These are phyloP conservation scores for Gallinago stenura DNA, from an alignment of 2,797 vertebrate genomes.

Conservation along the genomic window DNA sequence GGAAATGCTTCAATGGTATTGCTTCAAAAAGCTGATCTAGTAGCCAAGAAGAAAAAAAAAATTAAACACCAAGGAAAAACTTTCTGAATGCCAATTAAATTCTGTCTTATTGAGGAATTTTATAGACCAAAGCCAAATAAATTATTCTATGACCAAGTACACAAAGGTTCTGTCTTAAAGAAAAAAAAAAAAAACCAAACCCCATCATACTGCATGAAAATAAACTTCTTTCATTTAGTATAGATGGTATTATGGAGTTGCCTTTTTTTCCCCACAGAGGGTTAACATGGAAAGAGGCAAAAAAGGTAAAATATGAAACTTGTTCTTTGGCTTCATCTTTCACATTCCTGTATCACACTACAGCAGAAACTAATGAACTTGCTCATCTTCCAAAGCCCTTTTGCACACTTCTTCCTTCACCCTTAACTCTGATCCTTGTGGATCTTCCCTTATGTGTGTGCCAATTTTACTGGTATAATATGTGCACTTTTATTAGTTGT, in stretches of 20 bases:
- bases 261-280: neutral
- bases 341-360: neutral
- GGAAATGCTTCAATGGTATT: neutral
- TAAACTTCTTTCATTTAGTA: neutral
- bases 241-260: neutral
- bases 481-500: constrained; percentile 51
- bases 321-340: constrained; percentile 34
- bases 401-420: constrained; percentile 36
- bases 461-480: constrained; percentile 41
- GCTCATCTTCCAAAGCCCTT: constrained; percentile 19
- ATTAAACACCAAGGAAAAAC: neutral
- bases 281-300: neutral
- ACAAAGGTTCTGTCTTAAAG: neutral
- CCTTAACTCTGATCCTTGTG: constrained; percentile 12
- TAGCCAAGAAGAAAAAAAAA: neutral
- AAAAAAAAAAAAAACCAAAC: neutral
- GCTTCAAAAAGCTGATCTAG: neutral
- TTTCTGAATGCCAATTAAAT: neutral
- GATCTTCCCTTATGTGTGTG: constrained; percentile 12
- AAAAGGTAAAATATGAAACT: constrained; percentile 14
- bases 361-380: constrained; percentile 23
- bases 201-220: neutral
- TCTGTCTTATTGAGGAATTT: neutral
- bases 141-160: neutral
- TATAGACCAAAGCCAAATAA: neutral